These are phyloP conservation scores for Dromas ardeola DNA, from an alignment of 2,113 vertebrate species.

Conservation along the genomic window DNA sequence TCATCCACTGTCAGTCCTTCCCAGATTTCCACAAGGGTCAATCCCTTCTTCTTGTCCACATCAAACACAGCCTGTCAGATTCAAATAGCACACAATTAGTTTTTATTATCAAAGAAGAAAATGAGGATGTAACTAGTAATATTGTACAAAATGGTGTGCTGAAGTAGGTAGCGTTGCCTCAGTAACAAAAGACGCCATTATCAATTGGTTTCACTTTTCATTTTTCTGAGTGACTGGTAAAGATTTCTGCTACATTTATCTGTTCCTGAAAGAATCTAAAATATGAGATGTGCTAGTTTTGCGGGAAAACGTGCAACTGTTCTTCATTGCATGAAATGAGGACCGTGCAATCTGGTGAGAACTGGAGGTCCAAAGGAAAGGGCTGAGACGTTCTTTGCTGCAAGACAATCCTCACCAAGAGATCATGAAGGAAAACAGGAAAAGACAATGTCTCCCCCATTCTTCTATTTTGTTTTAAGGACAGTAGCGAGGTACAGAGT, in stretches of 20 bases:
- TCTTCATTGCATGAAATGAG: background rate
- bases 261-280: background rate
- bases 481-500: background rate
- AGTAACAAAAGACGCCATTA: background rate
- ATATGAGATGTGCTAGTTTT: background rate
- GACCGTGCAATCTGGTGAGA: background rate
- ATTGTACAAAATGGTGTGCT: background rate
- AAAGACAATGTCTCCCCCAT: background rate
- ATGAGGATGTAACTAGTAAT: background rate
- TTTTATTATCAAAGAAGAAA: background rate
- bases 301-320: background rate
- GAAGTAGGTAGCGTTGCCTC: background rate
- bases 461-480: background rate
- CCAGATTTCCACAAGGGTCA: slow-evolving; percentile 92
- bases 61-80: slow-evolving; percentile 90
- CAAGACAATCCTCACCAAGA: background rate
- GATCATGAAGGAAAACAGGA: background rate
- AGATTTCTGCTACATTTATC: background rate
- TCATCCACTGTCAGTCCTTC: slow-evolving; percentile 91
- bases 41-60: slow-evolving; percentile 88
- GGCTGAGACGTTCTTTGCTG: background rate
- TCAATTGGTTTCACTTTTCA: background rate
- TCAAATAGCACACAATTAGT: background rate
- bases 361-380: background rate
- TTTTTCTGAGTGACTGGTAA: background rate